A percentile compares a stretch with the other conserved stretches of the same genome.
phyloP scores from a whole-genome alignment of 2,797 vertebrate species.

The Siniperca undulata region DNA sequence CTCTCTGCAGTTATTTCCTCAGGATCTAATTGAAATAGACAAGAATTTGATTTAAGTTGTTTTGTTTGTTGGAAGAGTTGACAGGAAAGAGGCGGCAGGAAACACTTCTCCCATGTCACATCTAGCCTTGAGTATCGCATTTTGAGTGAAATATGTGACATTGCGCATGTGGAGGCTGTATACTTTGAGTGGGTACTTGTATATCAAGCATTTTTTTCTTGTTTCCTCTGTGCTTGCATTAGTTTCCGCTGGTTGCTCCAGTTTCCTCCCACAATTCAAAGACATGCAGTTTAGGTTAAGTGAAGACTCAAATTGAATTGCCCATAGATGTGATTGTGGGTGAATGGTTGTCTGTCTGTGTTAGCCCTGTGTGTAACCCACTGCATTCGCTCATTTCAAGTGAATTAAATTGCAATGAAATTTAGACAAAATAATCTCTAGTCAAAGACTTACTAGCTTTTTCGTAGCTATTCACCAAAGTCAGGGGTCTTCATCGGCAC shows the following conservation, averaged over 20 bases:
- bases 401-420: background rate
- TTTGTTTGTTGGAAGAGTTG: background rate
- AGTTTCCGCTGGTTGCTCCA: background rate
- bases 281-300: background rate
- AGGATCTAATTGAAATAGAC: background rate
- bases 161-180: background rate
- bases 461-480: background rate
- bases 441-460: background rate
- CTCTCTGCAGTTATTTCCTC: background rate
- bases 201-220: background rate
- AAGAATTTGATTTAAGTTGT: background rate
- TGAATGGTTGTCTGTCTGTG: background rate
- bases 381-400: background rate
- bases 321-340: background rate
- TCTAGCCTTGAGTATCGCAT: background rate
- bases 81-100: background rate
- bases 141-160: background rate
- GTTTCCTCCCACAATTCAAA: background rate
- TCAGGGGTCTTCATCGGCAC: background rate
- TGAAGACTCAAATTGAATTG: background rate
- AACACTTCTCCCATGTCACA: conserved; percentile 4
- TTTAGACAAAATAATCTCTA: background rate
- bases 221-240: background rate
- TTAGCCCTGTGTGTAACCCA: background rate
- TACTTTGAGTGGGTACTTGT: background rate